phyloP scores from a whole-genome alignment of 2,797 vertebrate species.

The Hoplostethus mediterraneus region DNA sequence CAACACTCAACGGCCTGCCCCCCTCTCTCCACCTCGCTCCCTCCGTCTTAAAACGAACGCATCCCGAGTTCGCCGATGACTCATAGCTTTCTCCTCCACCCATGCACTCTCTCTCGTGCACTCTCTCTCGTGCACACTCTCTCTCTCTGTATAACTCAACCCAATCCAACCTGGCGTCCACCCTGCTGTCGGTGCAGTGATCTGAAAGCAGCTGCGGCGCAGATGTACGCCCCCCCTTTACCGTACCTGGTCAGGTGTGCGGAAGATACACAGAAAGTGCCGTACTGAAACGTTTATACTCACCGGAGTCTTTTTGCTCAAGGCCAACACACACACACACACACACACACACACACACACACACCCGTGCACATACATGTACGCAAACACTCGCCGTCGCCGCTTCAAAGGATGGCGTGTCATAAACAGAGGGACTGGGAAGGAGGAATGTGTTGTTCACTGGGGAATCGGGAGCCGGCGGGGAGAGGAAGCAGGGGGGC shows the following conservation, averaged over 20 bases:
- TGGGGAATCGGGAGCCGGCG: constrained; percentile 74
- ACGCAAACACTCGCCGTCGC: constrained; percentile 57
- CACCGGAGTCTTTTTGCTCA: constrained; percentile 25
- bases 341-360: constrained; percentile 13
- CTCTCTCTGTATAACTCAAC: constrained; percentile 47
- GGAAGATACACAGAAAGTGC: neutral
- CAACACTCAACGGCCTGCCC: constrained; percentile 46
- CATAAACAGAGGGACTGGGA: constrained; percentile 78
- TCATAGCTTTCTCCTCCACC: constrained; percentile 80
- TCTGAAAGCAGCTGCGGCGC: constrained; percentile 67
- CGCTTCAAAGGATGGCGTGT: constrained; percentile 79
- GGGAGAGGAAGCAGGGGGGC: constrained; percentile 61
- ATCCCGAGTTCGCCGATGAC: constrained; percentile 73
- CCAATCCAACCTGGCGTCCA: constrained; percentile 52
- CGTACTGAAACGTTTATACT: constrained; percentile 64
- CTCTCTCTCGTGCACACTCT: constrained; percentile 34
- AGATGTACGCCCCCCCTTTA: constrained; percentile 47
- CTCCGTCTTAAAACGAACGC: constrained; percentile 53
- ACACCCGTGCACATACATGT: constrained; percentile 32
- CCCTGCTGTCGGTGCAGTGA: neutral
- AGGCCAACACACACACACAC: constrained; percentile 18
- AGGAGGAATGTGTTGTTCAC: constrained; percentile 82
- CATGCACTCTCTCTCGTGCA: constrained; percentile 47
- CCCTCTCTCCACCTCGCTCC: constrained; percentile 18
- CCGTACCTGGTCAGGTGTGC: constrained; percentile 74